Evolutionary conservation across 1,140 invertebrate genomes (phyloP).

Genomic region (Propsilocerus akamusi): DNA sequence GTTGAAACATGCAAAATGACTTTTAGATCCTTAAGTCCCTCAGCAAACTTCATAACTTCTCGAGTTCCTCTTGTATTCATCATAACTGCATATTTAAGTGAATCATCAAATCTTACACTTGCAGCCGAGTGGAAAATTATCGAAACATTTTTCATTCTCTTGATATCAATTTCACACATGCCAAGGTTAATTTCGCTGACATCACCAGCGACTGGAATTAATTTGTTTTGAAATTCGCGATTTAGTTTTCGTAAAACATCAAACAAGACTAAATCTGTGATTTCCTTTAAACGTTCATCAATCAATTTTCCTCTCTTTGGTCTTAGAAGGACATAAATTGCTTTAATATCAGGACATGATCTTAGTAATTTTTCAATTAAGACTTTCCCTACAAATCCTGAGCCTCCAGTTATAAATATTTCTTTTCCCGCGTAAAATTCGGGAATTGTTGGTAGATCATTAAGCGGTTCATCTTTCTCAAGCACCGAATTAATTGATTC

Average conservation of each 20-base stretch:
- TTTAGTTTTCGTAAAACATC: constrained; percentile 33
- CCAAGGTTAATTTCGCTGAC: constrained; percentile 37
- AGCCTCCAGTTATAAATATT: constrained; percentile 45
- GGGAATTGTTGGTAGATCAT: constrained; percentile 14
- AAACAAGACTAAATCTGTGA: background rate
- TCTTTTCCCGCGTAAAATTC: constrained; percentile 29
- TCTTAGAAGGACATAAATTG: constrained; percentile 60
- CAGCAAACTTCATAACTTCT: constrained; percentile 29
- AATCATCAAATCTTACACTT: constrained; percentile 73
- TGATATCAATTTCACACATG: constrained; percentile 15
- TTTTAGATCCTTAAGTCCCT: constrained; percentile 33
- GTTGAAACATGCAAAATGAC: constrained; percentile 41
- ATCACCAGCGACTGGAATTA: constrained; percentile 59
- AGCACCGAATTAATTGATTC: background rate
- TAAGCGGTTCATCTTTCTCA: background rate
- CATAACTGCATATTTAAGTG: constrained; percentile 34
- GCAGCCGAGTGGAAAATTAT: constrained; percentile 82
- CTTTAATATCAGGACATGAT: constrained; percentile 43
- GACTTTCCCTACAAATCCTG: constrained; percentile 73
- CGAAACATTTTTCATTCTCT: constrained; percentile 41
- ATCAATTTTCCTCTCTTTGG: constrained; percentile 53
- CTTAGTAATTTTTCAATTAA: constrained; percentile 70
- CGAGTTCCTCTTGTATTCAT: constrained; percentile 31
- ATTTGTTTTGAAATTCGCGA: constrained; percentile 29
- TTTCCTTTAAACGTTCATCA: constrained; percentile 19